phyloP scores from a whole-genome alignment of 2,888 invertebrate genomes.

The Tetheella fluctuosa region DNA sequence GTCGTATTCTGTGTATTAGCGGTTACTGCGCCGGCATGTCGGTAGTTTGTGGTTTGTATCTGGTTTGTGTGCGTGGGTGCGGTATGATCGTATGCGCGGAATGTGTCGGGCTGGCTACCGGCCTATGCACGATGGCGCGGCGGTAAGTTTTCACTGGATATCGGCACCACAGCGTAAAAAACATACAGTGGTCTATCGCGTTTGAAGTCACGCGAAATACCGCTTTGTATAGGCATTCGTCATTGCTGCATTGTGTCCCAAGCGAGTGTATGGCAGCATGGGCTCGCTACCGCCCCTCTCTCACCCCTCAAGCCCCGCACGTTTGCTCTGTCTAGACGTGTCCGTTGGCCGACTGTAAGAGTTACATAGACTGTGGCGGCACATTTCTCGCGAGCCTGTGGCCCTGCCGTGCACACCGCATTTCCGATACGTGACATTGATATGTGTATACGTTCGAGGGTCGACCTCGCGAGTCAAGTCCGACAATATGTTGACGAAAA shows the following conservation, averaged over 20 bases:
- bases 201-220: no score
- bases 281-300: no score
- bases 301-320: no score
- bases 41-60: constrained; percentile 39
- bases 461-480: neutral
- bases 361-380: no score
- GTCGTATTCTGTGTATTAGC: constrained; percentile 27
- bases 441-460: constrained; percentile 17
- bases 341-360: no score
- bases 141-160: no score
- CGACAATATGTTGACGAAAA: constrained; percentile 11
- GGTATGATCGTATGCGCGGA: constrained; percentile 51
- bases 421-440: constrained; percentile 45
- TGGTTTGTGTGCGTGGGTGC: constrained; percentile 46
- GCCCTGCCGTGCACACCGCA: constrained; percentile 37
- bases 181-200: no score
- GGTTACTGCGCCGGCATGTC: constrained; percentile 24
- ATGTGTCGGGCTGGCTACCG: constrained; percentile 35
- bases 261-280: no score
- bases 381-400: constrained; percentile 46
- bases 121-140: constrained; percentile 29
- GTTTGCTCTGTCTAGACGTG: no score
- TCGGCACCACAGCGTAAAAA: no score
- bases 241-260: no score
- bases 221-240: no score